Base-by-base conservation (phyloP, 37 sponge, comb jelly and placozoan species). In the Spongilla lacustris region DNA sequence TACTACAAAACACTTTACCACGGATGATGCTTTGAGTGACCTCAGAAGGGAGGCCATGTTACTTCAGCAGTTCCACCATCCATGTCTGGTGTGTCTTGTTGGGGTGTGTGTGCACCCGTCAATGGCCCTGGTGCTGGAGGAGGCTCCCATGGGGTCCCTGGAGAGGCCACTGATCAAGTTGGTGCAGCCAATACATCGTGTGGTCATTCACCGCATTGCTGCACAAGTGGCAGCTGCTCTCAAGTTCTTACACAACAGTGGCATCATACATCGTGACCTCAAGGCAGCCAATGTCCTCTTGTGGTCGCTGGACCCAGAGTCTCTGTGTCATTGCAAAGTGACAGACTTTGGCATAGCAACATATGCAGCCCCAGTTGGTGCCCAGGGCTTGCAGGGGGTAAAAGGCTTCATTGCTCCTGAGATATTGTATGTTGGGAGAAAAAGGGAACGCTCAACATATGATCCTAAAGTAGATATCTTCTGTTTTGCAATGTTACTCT, bases 401-500 rank as follows among this genome's bases (percentile, higher is more conserved):
- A 92, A 88, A 66, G 97, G 97, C 2, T 97, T 97, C 81, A 92
- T 92, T 74, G 97, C 95, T 35, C 97, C 97, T 0, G 97, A 97
- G 30, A 91, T 97, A 10, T 68, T 92, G 28, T 80, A 92, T 32
- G 83, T 91, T 50, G 86, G 86, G 22, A 90, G 87, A 41, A 84
- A 70, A 23, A 89, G 89, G 38, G 85, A 92, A 66, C 82, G 82
- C 22, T 90, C 93, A 17, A 81, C 80, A 12, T 97, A 97, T 67
- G 85, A 92, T 41, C 90, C 82, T 81, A 87, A 75, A 33, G 95
- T 92, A 19, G 97, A 97, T 80, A 86, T 94, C 23, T 97, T 94
- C 76, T 91, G 95, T 6, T 94, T 88, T 87, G 93, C 78, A 13
- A 97, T 97, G 95, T 73, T 92, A 26, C 88, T 97, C 69, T 97